phyloP scores from a whole-genome alignment of 2,888 invertebrate species.

The Liodrosophila aerea region DNA sequence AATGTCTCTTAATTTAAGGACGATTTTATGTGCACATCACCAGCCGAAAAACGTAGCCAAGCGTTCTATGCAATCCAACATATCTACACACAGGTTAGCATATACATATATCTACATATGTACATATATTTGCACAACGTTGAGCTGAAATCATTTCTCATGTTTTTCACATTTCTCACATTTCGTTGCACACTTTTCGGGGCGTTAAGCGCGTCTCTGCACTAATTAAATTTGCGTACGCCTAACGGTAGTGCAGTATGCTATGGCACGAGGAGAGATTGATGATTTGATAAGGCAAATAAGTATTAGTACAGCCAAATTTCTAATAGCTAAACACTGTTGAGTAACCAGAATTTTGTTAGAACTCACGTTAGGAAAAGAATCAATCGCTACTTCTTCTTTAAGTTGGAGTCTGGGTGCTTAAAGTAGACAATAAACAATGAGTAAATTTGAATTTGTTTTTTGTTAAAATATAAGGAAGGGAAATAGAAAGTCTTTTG shows the following conservation, averaged over 20 bases:
- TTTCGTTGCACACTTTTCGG: constrained; percentile 42
- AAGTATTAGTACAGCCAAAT: too few relatives aligned
- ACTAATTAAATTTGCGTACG: constrained; percentile 66
- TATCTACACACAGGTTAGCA: not conserved
- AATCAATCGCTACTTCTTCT: too few relatives aligned
- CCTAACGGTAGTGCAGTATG: constrained; percentile 22
- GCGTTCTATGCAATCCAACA: constrained; percentile 20
- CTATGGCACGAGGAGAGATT: constrained; percentile 10
- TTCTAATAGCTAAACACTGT: too few relatives aligned
- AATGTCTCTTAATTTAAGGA: constrained; percentile 30
- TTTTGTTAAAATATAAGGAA: too few relatives aligned
- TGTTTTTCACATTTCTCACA: constrained; percentile 26
- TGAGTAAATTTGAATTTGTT: too few relatives aligned
- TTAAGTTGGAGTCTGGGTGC: too few relatives aligned
- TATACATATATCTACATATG: constrained; percentile 6
- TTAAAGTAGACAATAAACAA: too few relatives aligned
- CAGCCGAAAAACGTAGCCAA: constrained; percentile 18
- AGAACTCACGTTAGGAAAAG: too few relatives aligned
- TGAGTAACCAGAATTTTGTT: too few relatives aligned
- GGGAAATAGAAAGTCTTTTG: too few relatives aligned
- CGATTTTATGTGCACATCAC: constrained; percentile 40
- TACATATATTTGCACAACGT: not conserved
- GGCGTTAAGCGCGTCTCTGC: constrained; percentile 37
- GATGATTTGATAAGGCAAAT: not conserved
- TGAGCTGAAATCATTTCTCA: constrained; percentile 24